Evolutionary conservation across 2,888 invertebrate genomes (phyloP).

Genomic region (Rotaria magnacalcarata): DNA sequence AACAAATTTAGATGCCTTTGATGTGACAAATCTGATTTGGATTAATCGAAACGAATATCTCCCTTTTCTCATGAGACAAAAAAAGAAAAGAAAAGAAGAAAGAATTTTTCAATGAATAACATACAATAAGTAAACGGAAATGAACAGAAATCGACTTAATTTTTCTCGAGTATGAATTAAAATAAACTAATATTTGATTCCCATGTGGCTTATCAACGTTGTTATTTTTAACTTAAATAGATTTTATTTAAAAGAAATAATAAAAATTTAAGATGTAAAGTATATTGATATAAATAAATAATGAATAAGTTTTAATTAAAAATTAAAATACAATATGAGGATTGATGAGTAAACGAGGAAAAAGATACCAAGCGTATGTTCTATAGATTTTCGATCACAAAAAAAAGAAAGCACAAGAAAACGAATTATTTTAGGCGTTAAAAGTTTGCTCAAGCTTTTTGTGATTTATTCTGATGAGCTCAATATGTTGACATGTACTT

Average conservation of each 20-base stretch:
- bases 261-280: too few relatives aligned
- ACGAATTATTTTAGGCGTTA: too few relatives aligned
- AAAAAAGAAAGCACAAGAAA: too few relatives aligned
- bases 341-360: too few relatives aligned
- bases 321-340: too few relatives aligned
- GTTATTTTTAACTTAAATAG: not conserved
- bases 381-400: too few relatives aligned
- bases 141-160: not conserved
- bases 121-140: not conserved
- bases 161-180: not conserved
- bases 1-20: conserved; percentile 3
- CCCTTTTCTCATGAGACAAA: conserved; percentile 20
- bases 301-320: too few relatives aligned
- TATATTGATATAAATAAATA: too few relatives aligned
- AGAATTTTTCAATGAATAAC: not conserved
- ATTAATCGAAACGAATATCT: conserved; percentile 36
- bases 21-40: conserved; percentile 38
- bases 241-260: not conserved
- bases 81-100: not conserved
- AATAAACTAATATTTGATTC: not conserved
- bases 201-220: not conserved
- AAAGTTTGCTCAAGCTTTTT: too few relatives aligned
- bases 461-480: not conserved
- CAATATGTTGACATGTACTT: not conserved
- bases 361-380: too few relatives aligned